Conservation (phyloP, 2,888 invertebrate genomes). For the Timema podura region DNA sequence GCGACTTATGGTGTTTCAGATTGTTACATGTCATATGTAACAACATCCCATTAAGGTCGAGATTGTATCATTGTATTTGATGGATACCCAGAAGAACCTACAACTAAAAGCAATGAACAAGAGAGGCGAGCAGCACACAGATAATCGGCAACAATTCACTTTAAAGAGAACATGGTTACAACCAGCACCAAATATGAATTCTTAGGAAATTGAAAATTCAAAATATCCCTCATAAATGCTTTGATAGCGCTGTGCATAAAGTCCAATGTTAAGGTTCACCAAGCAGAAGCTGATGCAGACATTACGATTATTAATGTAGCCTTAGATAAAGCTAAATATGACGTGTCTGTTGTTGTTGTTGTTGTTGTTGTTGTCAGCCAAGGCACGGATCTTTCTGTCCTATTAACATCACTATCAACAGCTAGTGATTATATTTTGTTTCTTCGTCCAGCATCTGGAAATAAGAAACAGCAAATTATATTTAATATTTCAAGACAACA, state of each 20-base stretch:
- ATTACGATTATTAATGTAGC: not conserved
- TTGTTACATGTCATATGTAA: not conserved
- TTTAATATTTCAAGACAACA: not conserved
- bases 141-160: not conserved
- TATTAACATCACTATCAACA: not conserved
- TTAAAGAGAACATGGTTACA: not conserved
- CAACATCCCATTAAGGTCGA: not conserved
- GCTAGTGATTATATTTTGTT: not conserved
- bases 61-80: not conserved
- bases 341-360: not conserved
- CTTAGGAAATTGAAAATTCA: not conserved
- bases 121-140: not conserved
- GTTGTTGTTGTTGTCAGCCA: not conserved
- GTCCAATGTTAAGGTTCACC: not conserved
- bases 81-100: not conserved
- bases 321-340: not conserved
- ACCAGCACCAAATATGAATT: not conserved
- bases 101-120: not conserved
- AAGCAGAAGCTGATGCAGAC: not conserved
- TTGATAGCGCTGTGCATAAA: not conserved
- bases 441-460: not conserved
- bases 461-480: not conserved
- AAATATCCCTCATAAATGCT: not conserved
- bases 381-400: not conserved
- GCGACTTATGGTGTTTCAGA: not conserved